Evolutionary conservation across 2,113 vertebrate genomes (phyloP).

Genomic region (Shinisaurus crocodilurus): DNA sequence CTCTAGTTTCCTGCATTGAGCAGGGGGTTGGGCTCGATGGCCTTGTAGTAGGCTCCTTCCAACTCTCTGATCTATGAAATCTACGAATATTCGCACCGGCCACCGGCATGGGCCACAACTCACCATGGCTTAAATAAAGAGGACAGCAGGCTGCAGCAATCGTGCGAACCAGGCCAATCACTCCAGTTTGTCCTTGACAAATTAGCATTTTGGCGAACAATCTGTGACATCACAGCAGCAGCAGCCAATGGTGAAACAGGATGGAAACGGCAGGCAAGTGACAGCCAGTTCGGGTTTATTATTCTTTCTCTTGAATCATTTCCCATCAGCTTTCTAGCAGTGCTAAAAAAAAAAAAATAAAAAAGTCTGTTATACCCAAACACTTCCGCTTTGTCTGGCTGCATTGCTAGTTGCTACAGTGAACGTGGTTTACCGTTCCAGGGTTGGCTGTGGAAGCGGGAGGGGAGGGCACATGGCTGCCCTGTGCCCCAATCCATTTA

Average conservation of each 20-base stretch:
- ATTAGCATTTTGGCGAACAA: neutral
- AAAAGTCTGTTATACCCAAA: neutral
- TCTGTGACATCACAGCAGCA: neutral
- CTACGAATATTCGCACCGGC: too few species aligned
- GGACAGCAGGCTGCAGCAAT: too few species aligned
- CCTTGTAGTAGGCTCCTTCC: too few species aligned
- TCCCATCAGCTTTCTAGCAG: neutral
- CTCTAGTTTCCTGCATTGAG: too few species aligned
- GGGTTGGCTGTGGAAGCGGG: conserved; percentile 45
- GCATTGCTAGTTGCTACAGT: conserved; percentile 61
- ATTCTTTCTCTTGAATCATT: neutral
- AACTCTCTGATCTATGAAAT: too few species aligned
- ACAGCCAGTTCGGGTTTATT: neutral
- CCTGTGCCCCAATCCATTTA: conserved; percentile 52
- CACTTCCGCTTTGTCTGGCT: neutral
- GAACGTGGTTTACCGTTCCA: conserved; percentile 56
- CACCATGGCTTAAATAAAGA: too few species aligned
- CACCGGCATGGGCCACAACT: too few species aligned
- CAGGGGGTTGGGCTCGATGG: too few species aligned
- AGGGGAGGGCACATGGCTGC: conserved; percentile 59
- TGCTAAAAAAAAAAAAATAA: too few species aligned
- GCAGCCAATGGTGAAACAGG: neutral
- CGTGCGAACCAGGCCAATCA: too few species aligned
- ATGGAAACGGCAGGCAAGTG: neutral
- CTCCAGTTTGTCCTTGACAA: neutral